These are phyloP conservation scores for Pristis pectinata DNA, from an alignment of 2,797 vertebrate genomes.

Conservation along the genomic window DNA sequence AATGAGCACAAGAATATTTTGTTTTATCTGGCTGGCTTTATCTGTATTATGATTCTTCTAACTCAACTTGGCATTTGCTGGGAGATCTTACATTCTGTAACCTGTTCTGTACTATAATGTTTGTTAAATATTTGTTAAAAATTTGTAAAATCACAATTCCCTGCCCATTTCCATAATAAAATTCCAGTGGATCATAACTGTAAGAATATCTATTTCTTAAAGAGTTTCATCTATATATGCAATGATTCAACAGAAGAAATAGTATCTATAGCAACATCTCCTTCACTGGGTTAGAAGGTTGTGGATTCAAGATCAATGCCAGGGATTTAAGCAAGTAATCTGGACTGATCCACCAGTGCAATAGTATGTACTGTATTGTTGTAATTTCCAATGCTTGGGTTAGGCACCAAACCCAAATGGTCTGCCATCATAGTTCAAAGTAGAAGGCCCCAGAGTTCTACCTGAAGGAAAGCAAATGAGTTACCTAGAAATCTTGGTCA, in stretches of 20 bases:
- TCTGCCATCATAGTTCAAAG: background rate
- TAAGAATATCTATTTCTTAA: background rate
- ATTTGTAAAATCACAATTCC: background rate
- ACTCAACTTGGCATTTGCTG: background rate
- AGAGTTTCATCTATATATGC: background rate
- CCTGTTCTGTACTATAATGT: background rate
- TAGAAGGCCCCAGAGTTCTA: background rate
- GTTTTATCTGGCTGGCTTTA: background rate
- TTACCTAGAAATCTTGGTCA: background rate
- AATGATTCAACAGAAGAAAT: background rate
- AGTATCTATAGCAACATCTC: too few species aligned
- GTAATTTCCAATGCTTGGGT: background rate
- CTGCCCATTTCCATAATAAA: background rate
- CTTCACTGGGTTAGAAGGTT: too few species aligned
- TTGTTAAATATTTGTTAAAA: constrained; percentile 7
- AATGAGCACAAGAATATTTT: background rate
- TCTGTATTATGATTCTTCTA: background rate
- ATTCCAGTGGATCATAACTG: background rate
- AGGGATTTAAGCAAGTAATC: background rate
- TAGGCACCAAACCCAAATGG: background rate
- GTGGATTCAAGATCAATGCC: too few species aligned
- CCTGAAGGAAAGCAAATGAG: background rate
- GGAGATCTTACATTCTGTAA: background rate
- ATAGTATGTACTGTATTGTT: background rate
- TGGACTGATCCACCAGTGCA: background rate